phyloP scores from a whole-genome alignment of 2,797 vertebrate species.

The Sebastes steindachneri region DNA sequence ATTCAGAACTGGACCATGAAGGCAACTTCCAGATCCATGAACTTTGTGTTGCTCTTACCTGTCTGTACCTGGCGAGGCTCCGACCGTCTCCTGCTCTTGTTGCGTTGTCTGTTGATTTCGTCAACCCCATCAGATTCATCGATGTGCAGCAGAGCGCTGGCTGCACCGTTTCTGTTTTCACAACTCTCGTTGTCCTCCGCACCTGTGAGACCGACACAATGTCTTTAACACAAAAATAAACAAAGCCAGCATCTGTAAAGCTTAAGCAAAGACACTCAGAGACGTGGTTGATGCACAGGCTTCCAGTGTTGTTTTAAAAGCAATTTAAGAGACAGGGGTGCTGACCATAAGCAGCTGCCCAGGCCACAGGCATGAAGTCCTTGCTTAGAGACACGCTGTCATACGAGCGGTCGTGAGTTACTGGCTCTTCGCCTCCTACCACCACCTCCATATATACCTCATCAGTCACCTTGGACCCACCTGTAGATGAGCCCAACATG shows the following conservation, averaged over 20 bases:
- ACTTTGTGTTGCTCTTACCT: conserved; percentile 80
- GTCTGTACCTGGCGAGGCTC: conserved; percentile 98
- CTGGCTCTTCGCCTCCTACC: conserved; percentile 91
- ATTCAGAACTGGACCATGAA: neutral
- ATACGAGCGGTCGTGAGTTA: conserved; percentile 88
- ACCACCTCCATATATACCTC: conserved; percentile 97
- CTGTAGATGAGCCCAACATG: conserved; percentile 76
- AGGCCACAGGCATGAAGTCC: conserved; percentile 94
- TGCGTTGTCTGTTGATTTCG: conserved; percentile 91
- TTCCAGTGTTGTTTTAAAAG: conserved; percentile 53
- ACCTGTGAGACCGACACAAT: conserved; percentile 55
- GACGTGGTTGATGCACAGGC: conserved; percentile 47
- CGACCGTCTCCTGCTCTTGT: conserved; percentile 92
- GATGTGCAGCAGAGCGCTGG: conserved; percentile 95
- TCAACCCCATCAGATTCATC: conserved; percentile 89
- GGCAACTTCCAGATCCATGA: no score
- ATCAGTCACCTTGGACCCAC: conserved; percentile 91
- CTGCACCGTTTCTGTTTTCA: conserved; percentile 95
- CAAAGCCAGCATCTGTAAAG: neutral
- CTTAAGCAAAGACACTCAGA: conserved; percentile 39
- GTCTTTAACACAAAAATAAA: neutral
- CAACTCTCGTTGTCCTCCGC: conserved; percentile 87
- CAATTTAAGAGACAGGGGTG: conserved; percentile 64
- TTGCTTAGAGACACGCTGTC: conserved; percentile 91
- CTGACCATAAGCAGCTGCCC: conserved; percentile 93